These are phyloP conservation scores for Rhyacophila brunnea DNA, from an alignment of 1,140 invertebrate species.

Conservation along the genomic window DNA sequence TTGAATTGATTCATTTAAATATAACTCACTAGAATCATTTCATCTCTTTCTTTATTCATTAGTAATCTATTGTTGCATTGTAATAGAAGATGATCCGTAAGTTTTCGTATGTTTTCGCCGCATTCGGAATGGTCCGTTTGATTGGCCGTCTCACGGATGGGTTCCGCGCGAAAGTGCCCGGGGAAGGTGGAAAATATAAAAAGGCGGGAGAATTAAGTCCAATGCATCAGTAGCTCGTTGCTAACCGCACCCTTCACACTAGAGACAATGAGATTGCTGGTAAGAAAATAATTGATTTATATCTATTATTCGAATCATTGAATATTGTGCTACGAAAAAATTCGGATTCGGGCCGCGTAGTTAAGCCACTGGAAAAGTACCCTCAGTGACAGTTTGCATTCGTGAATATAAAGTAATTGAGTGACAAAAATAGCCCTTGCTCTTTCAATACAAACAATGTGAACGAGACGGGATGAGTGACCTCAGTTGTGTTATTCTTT, in stretches of 20 bases:
- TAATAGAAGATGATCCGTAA: neutral
- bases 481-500: too few relatives aligned
- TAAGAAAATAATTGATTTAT: constrained; percentile 22
- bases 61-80: too few relatives aligned
- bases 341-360: too few relatives aligned
- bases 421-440: too few relatives aligned
- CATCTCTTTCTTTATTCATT: constrained; percentile 23
- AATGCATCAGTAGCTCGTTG: constrained; percentile 34
- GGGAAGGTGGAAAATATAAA: constrained; percentile 26
- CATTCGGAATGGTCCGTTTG: constrained; percentile 1
- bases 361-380: too few relatives aligned
- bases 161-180: constrained; percentile 11
- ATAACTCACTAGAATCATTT: too few relatives aligned
- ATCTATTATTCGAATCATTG: too few relatives aligned
- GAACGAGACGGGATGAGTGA: too few relatives aligned
- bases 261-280: constrained; percentile 36
- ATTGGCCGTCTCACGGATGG: constrained; percentile 8
- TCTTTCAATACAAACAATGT: too few relatives aligned
- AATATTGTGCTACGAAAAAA: too few relatives aligned
- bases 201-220: constrained; percentile 6
- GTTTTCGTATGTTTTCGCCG: constrained; percentile 8
- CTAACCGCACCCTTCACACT: constrained; percentile 30
- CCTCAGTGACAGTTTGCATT: too few relatives aligned
- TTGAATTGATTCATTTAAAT: neutral
- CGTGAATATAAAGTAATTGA: too few relatives aligned